phyloP scores from a whole-genome alignment of 2,113 vertebrate species.

The Felis catus region F.catus_Fca126_mat1.0 CM031416.1:111252501-111253000 shows the following conservation, averaged over 20 bases:
- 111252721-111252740: not conserved
- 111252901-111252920: not conserved
- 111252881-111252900: not conserved
- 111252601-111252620: not conserved
- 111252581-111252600: not conserved
- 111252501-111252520: not conserved
- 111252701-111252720: not conserved
- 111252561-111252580: not conserved
- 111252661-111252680: not conserved
- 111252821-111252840: not conserved
- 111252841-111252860: not conserved
- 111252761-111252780: not conserved
- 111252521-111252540: not conserved
- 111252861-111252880: not conserved
- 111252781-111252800: constrained; percentile 1
- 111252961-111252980: not conserved
- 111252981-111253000: not conserved
- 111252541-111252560: not conserved
- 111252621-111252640: not conserved
- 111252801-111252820: not conserved
- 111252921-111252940: not conserved
- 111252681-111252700: not conserved
- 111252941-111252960: not conserved
- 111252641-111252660: not conserved
- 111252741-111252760: not conserved